Evolutionary conservation across 64 coral and sea anemone species (phyloP), one percentile per base, ranked within the genome.

Genomic region (Platygyra sinensis): DNA sequence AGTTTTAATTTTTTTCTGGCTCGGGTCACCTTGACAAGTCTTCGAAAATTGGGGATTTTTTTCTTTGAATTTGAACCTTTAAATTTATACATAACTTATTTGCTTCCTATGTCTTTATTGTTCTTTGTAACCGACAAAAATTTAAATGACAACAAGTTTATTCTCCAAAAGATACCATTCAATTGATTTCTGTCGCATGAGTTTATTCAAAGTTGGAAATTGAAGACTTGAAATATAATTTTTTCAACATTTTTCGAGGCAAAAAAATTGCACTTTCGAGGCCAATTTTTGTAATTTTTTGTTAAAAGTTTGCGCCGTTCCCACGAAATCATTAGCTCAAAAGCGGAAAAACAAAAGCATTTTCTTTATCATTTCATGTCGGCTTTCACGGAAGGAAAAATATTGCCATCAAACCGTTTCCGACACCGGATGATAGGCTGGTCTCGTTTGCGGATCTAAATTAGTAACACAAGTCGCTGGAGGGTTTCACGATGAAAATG

Each of bases 401-500:
- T 24, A 85, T 69, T 85, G 63, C 19, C 81, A 85, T 51, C 32
- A 72, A 69, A 69, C 38, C 7, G 81, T 72, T 65, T 85, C 81
- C 81, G 81, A 64, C 62, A 85, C 63, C 81, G 81, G 38, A 67
- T 72, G 62, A 57, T 65, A 16, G 60, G 30, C 28, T 32, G 17
- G 80, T 39, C 11, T 17, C 16, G 19, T 24, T 65, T 22, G 29
- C 1, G 80, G 59, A 32, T 62, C 80, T 83, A 83, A 64, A 63
- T 82, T 63, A 67, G 14, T 20, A 62, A 75, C 15, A 76, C 31
- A 33, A 22, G 24, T 29, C 29, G 60, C 19, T 80, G 27, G 19
- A 31, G 63, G 24, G 24, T 67, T 67, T 25, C 6, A 25, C 10
- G 5, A 24, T 0, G n/a, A 27, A 69, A 69, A 29, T 69, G 25